Base-by-base conservation (phyloP, 2,888 invertebrate genomes). In the Crioceris asparagi region DNA sequence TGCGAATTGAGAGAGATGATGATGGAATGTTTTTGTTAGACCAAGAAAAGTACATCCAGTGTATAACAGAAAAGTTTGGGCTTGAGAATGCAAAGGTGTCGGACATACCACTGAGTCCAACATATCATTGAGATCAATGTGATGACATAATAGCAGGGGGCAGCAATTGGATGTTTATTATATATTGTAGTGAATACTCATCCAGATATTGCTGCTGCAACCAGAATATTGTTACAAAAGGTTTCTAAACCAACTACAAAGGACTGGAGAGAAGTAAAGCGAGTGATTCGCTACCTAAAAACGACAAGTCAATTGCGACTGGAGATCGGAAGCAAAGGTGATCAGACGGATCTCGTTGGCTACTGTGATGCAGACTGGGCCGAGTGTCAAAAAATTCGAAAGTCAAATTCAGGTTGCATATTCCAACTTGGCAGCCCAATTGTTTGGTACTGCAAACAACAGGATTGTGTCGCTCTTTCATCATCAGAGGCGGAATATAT, bases 361-460 rank as follows among this genome's bases (percentile, higher is more conserved):
- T 37, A 32, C 21, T 15, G 17, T 16, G 37, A 37, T 34, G 37
- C 38, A n/a, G 38, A 37, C 16, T 37, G 32, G 37, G 37, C 37
- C 3, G 25, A 16, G 15, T 8, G 34, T 23, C 4, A 15, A 23
- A 18, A 37, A 23, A 33, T 34, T 23, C 12, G 37, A 17, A 2
- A 33, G 2, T 36, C 36, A 36, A 14, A 14, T n/a, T 33, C 17
- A 12, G 32, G 36, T 10, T 36, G 32, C 16, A 21, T 33, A 21
- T 37, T 38, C 14, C n/a, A 15, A 15, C 19, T 21, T 18, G 25
- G 32, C 17, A 16, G 32, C 11, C 16, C 36, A 11, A 27, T 35
- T 26, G 25, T 27, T 11, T 38, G 38, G 38, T 17, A 4, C 8
- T 16, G 23, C 16, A 32, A 34, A 33, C 34, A 16, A 26, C 38